A percentile compares a stretch with the other conserved stretches of the same genome.
Evolutionary conservation across 2,797 vertebrate species (phyloP).

Genomic region (Eulemur rubriventer): DNA sequence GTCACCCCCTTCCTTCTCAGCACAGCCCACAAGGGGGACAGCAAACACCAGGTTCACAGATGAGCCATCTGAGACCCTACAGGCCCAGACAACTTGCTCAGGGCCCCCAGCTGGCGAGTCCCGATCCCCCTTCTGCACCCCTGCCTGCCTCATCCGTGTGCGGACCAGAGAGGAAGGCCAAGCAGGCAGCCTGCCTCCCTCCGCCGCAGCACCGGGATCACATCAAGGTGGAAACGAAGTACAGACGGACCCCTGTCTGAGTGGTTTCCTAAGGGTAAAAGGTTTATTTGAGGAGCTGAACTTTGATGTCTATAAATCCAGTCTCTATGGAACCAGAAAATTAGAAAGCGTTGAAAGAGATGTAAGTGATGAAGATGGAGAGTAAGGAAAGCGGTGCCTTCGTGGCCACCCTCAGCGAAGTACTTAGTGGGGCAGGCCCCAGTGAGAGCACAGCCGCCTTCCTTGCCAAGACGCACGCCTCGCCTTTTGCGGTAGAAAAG

Average conservation of each 20-base stretch:
- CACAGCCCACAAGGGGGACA: no score
- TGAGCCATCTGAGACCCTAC: not conserved
- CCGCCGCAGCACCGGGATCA: accelerated
- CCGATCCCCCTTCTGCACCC: not conserved
- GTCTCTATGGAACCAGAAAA: not conserved
- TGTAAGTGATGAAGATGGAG: not conserved
- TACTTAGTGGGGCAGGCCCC: not conserved
- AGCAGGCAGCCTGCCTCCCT: not conserved
- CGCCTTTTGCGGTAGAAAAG: not conserved
- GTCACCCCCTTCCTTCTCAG: not conserved
- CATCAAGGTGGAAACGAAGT: not conserved
- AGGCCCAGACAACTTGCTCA: not conserved
- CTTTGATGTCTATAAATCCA: not conserved
- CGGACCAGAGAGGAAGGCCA: not conserved
- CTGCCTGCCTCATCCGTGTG: accelerated
- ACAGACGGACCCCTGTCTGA: accelerated
- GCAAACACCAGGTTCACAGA: not conserved
- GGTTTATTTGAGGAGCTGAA: not conserved
- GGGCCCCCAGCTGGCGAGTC: not conserved
- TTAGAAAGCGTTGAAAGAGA: not conserved
- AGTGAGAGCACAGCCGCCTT: not conserved
- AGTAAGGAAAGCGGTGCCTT: not conserved
- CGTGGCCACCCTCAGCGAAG: accelerated
- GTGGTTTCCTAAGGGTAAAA: not conserved
- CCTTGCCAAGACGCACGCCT: accelerated